These are phyloP conservation scores for Oreochromis niloticus DNA, from an alignment of 2,113 vertebrate genomes.

Conservation along the genomic window DNA sequence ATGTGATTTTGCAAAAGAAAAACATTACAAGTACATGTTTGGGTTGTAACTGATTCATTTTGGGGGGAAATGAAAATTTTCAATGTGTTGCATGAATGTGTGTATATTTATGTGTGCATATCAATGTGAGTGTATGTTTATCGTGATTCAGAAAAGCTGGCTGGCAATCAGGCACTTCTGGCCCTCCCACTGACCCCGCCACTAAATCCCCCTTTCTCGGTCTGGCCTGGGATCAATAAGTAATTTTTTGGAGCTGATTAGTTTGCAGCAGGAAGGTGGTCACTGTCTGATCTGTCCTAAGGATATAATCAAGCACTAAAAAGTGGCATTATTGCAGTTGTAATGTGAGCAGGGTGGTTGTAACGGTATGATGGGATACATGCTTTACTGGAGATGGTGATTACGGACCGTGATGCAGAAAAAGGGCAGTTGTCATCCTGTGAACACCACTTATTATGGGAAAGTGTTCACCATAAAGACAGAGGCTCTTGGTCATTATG, in stretches of 20 bases:
- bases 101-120: not conserved
- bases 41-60: conserved; percentile 58
- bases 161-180: conserved; percentile 24
- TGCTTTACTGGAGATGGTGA: conserved; percentile 4
- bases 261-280: conserved; percentile 86
- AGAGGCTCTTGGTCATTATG: not conserved
- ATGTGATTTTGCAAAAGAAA: conserved; percentile 20
- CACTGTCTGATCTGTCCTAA: conserved; percentile 83
- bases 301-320: conserved; percentile 94
- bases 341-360: conserved; percentile 61
- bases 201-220: conserved; percentile 75
- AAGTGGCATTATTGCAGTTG: conserved; percentile 73
- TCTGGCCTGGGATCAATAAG: conserved; percentile 88
- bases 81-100: not conserved
- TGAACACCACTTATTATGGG: not conserved
- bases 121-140: not conserved
- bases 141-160: conserved; percentile 26
- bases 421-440: not conserved
- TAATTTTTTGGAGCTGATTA: conserved; percentile 99
- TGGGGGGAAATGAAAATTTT: not conserved
- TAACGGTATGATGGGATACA: conserved; percentile 25
- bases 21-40: conserved; percentile 38
- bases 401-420: not conserved
- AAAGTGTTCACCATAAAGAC: not conserved
- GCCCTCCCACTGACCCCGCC: conserved; percentile 78